Conservation (phyloP, 2,888 invertebrate genomes). For the Acrocyrtus sp. region DNA sequence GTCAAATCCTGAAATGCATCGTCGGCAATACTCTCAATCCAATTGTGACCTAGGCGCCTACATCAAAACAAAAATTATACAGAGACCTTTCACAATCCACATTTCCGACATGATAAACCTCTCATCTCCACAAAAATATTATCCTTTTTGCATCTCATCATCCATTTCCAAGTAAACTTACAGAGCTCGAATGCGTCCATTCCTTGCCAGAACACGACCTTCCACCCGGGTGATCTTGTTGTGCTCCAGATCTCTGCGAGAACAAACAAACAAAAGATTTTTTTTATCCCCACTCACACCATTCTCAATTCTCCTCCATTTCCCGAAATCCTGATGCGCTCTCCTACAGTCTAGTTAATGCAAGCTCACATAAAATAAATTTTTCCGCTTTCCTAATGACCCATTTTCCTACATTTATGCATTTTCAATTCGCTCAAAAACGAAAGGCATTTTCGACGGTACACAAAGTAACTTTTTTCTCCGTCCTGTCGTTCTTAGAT, state of each 20-base stretch:
- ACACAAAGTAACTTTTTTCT: too few species aligned
- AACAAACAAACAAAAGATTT: constrained; percentile 54
- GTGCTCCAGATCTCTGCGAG: constrained; percentile 78
- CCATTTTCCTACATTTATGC: too few species aligned
- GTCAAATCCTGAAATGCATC: constrained; percentile 83
- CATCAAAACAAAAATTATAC: constrained; percentile 35
- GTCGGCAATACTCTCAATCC: constrained; percentile 80
- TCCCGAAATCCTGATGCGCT: too few species aligned
- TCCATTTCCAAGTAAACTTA: constrained; percentile 67
- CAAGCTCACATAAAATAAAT: too few species aligned
- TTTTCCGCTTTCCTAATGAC: too few species aligned
- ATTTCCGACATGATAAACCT: too few species aligned
- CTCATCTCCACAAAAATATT: too few species aligned
- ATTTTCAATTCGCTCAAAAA: too few species aligned
- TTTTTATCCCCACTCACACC: background rate
- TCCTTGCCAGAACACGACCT: constrained; percentile 73
- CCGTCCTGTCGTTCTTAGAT: too few species aligned
- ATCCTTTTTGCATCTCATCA: background rate
- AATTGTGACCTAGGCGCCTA: constrained; percentile 84
- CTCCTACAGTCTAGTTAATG: too few species aligned
- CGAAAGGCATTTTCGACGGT: too few species aligned
- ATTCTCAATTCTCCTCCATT: background rate
- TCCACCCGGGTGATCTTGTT: constrained; percentile 79
- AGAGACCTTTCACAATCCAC: too few species aligned
- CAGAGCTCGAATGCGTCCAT: constrained; percentile 73